Conservation (phyloP, 2,797 vertebrate species). For the Perodicticus potto region DNA sequence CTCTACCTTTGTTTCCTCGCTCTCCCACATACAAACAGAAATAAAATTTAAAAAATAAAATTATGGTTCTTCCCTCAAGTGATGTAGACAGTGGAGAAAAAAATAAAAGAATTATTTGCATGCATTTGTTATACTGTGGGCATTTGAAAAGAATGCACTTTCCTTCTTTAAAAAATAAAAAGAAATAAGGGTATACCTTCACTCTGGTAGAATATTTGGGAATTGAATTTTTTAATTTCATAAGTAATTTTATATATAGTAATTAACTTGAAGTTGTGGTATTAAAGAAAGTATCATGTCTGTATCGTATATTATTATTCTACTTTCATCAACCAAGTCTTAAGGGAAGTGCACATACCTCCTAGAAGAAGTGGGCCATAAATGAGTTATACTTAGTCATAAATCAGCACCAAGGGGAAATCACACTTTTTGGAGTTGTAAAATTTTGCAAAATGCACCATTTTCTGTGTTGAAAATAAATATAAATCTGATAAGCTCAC, state of each 20-base stretch:
- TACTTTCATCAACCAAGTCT: background rate
- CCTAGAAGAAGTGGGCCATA: background rate
- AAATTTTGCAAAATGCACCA: background rate
- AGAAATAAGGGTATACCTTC: background rate
- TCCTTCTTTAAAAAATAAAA: background rate
- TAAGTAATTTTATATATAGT: background rate
- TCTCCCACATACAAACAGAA: background rate
- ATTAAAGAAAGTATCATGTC: background rate
- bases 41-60: background rate
- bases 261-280: background rate
- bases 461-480: background rate
- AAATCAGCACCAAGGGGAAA: background rate
- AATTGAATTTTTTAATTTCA: background rate
- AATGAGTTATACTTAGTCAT: background rate
- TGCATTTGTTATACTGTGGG: background rate
- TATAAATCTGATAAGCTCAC: background rate
- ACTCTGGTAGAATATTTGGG: background rate
- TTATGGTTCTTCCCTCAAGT: background rate
- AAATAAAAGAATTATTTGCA: background rate
- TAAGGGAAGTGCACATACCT: background rate
- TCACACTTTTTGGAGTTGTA: background rate
- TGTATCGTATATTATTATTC: background rate
- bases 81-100: background rate
- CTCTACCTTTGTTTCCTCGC: background rate
- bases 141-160: background rate